phyloP scores from a whole-genome alignment of 2,888 invertebrate genomes.

The Cheilosia variabilis region DNA sequence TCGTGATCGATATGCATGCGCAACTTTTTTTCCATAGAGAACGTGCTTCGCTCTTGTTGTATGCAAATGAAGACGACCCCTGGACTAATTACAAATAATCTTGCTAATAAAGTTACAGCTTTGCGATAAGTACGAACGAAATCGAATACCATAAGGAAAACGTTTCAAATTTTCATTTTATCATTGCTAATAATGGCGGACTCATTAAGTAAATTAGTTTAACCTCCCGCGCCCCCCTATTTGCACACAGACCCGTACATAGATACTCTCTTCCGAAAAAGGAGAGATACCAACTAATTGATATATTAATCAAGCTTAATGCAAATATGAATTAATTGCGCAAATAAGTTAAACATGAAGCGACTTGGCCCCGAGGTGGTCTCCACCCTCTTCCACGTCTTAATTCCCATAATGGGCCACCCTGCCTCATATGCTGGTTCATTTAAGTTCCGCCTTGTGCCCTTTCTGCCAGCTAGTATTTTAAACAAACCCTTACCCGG shows the following conservation, averaged over 20 bases:
- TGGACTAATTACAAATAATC: no score
- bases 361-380: conserved; percentile 25
- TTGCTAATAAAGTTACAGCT: no score
- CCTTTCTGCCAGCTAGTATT: conserved; percentile 16
- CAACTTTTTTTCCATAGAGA: no score
- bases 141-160: conserved; percentile 8
- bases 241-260: neutral
- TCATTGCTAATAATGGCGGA: conserved; percentile 16
- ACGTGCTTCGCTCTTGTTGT: no score
- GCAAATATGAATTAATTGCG: conserved; percentile 66
- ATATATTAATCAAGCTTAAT: conserved; percentile 68
- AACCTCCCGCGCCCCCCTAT: neutral
- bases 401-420: conserved; percentile 55
- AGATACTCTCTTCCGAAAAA: neutral
- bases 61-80: no score
- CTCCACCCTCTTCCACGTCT: conserved; percentile 22
- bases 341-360: conserved; percentile 59
- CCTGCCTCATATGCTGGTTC: conserved; percentile 17
- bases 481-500: conserved; percentile 40
- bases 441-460: conserved; percentile 17
- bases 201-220: conserved; percentile 36
- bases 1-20: no score
- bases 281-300: conserved; percentile 54
- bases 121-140: conserved; percentile 4
- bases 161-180: conserved; percentile 6